Percentiles rank a stretch among this genome's conserved stretches.
These are phyloP conservation scores for Mactromeris polynyma DNA, from an alignment of 2,888 invertebrate genomes.

Conservation along the genomic window DNA sequence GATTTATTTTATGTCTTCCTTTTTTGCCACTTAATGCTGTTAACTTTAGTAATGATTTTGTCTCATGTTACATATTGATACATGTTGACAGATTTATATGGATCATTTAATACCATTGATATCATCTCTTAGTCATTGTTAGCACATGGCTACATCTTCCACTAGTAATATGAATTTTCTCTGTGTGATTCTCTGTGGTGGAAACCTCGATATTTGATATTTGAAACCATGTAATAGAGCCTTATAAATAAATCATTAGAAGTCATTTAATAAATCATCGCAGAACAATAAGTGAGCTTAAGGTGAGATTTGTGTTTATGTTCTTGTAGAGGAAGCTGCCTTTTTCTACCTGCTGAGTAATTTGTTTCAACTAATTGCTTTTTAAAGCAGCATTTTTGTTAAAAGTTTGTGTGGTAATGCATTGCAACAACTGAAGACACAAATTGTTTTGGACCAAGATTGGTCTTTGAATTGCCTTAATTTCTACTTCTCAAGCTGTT, in stretches of 20 bases:
- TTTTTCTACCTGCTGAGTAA: neutral
- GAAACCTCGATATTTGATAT: neutral
- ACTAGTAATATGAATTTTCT: neutral
- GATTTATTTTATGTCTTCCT: neutral
- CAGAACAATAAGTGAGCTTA: neutral
- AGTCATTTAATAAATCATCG: neutral
- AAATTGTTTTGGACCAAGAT: neutral
- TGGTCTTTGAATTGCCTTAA: too few relatives aligned
- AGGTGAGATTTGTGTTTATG: neutral
- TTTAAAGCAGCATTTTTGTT: neutral
- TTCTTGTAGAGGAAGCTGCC: neutral
- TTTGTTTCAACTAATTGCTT: neutral
- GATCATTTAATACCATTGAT: conserved; percentile 3
- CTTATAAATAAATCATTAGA: conserved; percentile 17
- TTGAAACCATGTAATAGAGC: conserved; percentile 6
- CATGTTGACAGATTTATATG: conserved; percentile 4
- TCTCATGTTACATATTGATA: conserved; percentile 12
- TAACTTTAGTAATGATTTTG: neutral
- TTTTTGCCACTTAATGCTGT: neutral
- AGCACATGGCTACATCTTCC: neutral
- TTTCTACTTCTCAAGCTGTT: too few relatives aligned
- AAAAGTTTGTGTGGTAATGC: neutral
- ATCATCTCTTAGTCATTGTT: conserved; percentile 14
- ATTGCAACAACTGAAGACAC: neutral
- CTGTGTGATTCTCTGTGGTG: neutral